These are phyloP conservation scores for Drosophila chauvacae DNA, from an alignment of 1,140 invertebrate species.

Conservation along the genomic window DNA sequence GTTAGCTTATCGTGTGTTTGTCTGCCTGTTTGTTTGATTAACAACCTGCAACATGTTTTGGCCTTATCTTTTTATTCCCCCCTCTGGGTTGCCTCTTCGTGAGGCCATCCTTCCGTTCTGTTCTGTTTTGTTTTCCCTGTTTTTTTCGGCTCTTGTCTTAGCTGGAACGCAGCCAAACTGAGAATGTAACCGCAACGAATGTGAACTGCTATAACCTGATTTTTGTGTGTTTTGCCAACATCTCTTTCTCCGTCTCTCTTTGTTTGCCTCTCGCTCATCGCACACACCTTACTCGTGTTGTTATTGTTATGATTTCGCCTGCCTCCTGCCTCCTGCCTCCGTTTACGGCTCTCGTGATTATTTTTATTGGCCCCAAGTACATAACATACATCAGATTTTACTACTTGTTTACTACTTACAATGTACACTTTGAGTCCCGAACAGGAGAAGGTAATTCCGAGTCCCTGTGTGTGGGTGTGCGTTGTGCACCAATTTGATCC, in stretches of 20 bases:
- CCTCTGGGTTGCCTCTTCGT: neutral
- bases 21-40: conserved; percentile 59
- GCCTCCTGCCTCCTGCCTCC: conserved; percentile 36
- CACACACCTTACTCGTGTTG: conserved; percentile 39
- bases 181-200: conserved; percentile 54
- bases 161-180: conserved; percentile 48
- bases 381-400: conserved; percentile 53
- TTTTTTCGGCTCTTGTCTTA: conserved; percentile 34
- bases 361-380: conserved; percentile 47
- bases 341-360: conserved; percentile 38
- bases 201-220: conserved; percentile 43
- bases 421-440: conserved; percentile 21
- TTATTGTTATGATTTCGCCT: conserved; percentile 47
- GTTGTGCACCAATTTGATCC: conserved; percentile 16
- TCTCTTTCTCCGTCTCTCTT: neutral
- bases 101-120: neutral
- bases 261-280: conserved; percentile 14
- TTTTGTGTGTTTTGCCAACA: conserved; percentile 40
- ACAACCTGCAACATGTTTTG: conserved; percentile 60
- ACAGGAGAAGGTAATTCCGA: conserved; percentile 7
- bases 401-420: conserved; percentile 50
- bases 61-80: conserved; percentile 36
- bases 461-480: conserved; percentile 11
- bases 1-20: conserved; percentile 43
- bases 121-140: neutral